Base-by-base conservation (phyloP, 2,888 invertebrate species). In the Drosophila ezoana region DNA sequence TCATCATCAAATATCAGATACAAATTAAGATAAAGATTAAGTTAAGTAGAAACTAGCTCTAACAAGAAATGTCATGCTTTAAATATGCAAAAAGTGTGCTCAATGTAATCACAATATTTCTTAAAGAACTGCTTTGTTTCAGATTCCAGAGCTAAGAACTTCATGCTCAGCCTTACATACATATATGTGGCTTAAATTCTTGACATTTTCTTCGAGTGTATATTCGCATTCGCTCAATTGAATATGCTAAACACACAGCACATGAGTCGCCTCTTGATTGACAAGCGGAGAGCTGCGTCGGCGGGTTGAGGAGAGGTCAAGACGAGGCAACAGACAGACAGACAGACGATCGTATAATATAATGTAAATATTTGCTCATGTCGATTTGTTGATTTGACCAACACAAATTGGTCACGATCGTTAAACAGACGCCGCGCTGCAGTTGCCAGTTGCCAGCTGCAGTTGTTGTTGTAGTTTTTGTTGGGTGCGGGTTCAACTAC, bases 391-490 rank as follows among this genome's bases (percentile, higher is more conserved):
- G 72, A 77, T 73, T 76, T 88, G 82, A 85, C 86, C 87, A 88
- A 86, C 81, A 83, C 81, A 83, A 83, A 86, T 88, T 83, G 83
- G 89, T 88, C 89, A 83, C 83, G 83, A 88, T 83, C 89, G 83
- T 86, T 86, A 86, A 83, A 81, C 84, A 83, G 84, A 71, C 81
- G 88, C 72, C 64, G 41, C 52, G 9, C 28, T 28, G 28, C 28
- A 28, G 64, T 65, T 80, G 59, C 28, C 60, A 49, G 63, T 48
- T 9, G 59, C 28, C 60, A 49, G 63, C 45, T 9, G 71, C 51
- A 38, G 48, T 20, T 6, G 57, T n/a, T 56, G 60, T n/a, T 56
- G 60, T 10, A 4, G 48, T 13, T 35, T 56, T 10, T 11, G 49
- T 38, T 54, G 67, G 3, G 16, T 9, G 47, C 14, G 58, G 48